Evolutionary conservation across 2,888 invertebrate species (phyloP), one percentile per base, ranked within the genome.

Genomic region (Mythimna impura): DNA sequence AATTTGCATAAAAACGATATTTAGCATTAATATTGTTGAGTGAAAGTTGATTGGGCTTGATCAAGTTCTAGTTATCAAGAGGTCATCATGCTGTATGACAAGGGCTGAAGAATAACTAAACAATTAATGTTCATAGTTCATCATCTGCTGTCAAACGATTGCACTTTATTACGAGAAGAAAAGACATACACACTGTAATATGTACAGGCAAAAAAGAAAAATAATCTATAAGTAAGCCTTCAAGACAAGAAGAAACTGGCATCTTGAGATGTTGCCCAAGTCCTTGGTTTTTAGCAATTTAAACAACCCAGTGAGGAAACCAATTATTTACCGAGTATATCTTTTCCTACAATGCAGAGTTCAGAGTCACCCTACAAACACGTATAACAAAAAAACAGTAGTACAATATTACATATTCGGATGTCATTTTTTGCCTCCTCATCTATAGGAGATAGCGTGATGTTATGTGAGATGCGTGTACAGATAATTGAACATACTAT

Each of bases 351-450:
- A 54, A 52, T 5, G 34, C 50, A 30, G 9, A 43, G 68, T 40
- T 36, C 71, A 80, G 85, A 74, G 89, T 75, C 84, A 88, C 89
- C 86, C 84, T 84, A 87, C 78, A 62, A 71, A 57, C 6, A 14
- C 73, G 78, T 77, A 87, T 79, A 87, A 87, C 85, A 91, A 92
- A 90, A 91, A 92, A 91, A 89, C 14, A 68, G 57, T 82, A 78
- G 78, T 82, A 71, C 86, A 87, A 91, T 92, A 92, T 91, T 89
- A 90, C 88, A 88, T 89, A 90, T 90, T 83, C 82, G 88, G 86
- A 91, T 90, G 89, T 91, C 86, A 89, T 90, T 90, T 90, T 91
- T 89, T 83, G 86, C 85, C 83, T 87, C 86, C 90, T 89, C 90
- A 83, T 85, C 84, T 84, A 69, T 73, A 73, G 12, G 3, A 3